phyloP scores from a whole-genome alignment of 2,888 invertebrate genomes.

The Dicyrtoma fusca region DNA sequence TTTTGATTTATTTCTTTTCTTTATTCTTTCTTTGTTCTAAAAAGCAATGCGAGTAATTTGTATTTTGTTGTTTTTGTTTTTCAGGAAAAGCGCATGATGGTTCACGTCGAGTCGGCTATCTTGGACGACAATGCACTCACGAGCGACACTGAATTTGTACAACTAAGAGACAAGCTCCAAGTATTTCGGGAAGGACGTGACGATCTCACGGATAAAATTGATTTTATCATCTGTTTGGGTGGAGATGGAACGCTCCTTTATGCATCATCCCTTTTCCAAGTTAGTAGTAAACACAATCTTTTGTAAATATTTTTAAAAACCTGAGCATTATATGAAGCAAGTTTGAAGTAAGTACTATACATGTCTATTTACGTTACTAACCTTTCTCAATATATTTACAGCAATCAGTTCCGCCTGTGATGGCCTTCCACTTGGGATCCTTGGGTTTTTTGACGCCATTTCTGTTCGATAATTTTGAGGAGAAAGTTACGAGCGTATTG shows the following conservation, averaged over 20 bases:
- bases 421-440: slow-evolving; percentile 97
- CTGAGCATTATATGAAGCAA: too few relatives aligned
- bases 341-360: background rate
- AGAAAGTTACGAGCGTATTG: slow-evolving; percentile 89
- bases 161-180: slow-evolving; percentile 81
- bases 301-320: too few relatives aligned
- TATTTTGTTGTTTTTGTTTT: slow-evolving; percentile 2
- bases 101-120: slow-evolving; percentile 89
- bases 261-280: slow-evolving; percentile 87
- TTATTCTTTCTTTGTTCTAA: background rate
- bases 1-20: background rate
- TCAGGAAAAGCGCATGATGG: slow-evolving; percentile 93
- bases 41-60: background rate
- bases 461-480: slow-evolving; percentile 90
- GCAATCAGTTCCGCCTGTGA: slow-evolving; percentile 95
- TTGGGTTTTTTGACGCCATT: slow-evolving; percentile 95
- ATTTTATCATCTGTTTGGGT: slow-evolving; percentile 94
- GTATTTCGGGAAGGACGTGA: slow-evolving; percentile 86
- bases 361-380: too few relatives aligned
- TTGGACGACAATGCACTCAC: slow-evolving; percentile 79
- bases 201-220: slow-evolving; percentile 93
- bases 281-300: too few relatives aligned
- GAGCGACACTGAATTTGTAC: slow-evolving; percentile 73
- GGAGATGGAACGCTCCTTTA: slow-evolving; percentile 96
- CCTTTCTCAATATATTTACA: slow-evolving; percentile 63